These are phyloP conservation scores for Cebus imitator DNA, from an alignment of 2,113 vertebrate species.

Conservation along the genomic window DNA sequence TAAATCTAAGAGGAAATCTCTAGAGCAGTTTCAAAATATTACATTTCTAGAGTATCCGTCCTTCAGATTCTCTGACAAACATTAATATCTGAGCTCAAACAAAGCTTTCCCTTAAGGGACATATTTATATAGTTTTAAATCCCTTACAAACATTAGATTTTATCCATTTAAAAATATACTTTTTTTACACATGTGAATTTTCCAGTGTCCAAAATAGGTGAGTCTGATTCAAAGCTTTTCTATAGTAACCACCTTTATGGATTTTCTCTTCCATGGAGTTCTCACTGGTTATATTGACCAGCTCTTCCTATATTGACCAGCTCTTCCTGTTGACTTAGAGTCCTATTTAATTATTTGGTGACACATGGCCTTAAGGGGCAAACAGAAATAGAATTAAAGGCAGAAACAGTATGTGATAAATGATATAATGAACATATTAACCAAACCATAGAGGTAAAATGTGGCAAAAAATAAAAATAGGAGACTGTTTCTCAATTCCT, in stretches of 20 bases:
- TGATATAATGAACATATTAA: neutral
- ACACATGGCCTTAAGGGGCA: neutral
- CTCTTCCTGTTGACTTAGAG: neutral
- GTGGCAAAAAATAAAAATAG: neutral
- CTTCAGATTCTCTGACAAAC: constrained; percentile 40
- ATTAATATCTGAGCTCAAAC: constrained; percentile 55
- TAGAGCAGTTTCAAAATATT: neutral
- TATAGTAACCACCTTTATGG: neutral
- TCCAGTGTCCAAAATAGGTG: neutral
- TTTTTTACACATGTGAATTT: constrained; percentile 30
- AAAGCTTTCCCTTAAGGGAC: neutral
- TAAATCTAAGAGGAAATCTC: neutral
- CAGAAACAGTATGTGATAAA: neutral
- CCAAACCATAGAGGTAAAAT: neutral
- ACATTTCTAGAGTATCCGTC: neutral
- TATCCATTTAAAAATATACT: neutral
- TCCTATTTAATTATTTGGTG: neutral
- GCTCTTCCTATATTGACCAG: neutral
- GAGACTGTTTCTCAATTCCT: neutral
- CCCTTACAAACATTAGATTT: constrained; percentile 2
- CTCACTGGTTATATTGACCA: neutral
- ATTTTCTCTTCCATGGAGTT: neutral
- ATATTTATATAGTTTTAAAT: neutral
- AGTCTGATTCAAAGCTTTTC: neutral
- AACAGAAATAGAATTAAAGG: neutral